These are phyloP conservation scores for Beroe forskalii DNA, from an alignment of 37 sponge, comb jelly and placozoan species.

Conservation along the genomic window DNA sequence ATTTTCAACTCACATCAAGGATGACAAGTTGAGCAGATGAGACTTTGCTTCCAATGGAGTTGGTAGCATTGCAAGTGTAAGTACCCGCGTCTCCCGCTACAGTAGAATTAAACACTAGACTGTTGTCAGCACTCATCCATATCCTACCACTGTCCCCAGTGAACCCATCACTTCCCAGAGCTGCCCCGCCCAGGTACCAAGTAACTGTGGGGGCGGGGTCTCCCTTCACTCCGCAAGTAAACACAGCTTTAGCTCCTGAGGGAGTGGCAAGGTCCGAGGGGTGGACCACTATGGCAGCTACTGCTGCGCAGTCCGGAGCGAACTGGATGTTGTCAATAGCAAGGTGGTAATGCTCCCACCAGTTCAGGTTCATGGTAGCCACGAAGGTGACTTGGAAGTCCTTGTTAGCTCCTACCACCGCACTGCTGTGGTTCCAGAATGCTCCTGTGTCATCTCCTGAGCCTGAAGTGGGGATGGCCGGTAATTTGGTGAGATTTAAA, in stretches of 20 bases:
- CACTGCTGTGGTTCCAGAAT: slow-evolving; percentile 28
- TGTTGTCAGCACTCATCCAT: slow-evolving; percentile 11
- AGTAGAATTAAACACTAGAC: slow-evolving; percentile 22
- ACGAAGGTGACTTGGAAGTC: slow-evolving; percentile 45
- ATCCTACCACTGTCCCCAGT: slow-evolving; percentile 35
- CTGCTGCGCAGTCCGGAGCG: slow-evolving; percentile 25
- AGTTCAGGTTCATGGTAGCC: neutral
- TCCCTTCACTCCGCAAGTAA: slow-evolving; percentile 13
- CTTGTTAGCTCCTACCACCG: neutral
- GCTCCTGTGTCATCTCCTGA: neutral
- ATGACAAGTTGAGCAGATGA: slow-evolving; percentile 25
- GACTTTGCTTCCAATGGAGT: neutral
- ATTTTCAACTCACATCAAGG: neutral
- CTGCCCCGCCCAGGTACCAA: neutral
- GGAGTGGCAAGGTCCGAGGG: slow-evolving; percentile 11
- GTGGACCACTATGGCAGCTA: neutral
- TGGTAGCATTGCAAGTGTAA: slow-evolving; percentile 50
- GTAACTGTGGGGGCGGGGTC: slow-evolving; percentile 25
- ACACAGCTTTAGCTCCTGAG: slow-evolving; percentile 11
- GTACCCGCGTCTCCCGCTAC: neutral
- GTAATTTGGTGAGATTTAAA: no score
- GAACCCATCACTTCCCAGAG: slow-evolving; percentile 7
- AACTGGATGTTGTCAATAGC: slow-evolving; percentile 49
- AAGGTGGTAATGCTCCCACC: slow-evolving; percentile 13
- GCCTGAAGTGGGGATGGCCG: neutral